phyloP scores from a whole-genome alignment of 2,888 invertebrate species.

The Drosophila nr. perissopoda region DNA sequence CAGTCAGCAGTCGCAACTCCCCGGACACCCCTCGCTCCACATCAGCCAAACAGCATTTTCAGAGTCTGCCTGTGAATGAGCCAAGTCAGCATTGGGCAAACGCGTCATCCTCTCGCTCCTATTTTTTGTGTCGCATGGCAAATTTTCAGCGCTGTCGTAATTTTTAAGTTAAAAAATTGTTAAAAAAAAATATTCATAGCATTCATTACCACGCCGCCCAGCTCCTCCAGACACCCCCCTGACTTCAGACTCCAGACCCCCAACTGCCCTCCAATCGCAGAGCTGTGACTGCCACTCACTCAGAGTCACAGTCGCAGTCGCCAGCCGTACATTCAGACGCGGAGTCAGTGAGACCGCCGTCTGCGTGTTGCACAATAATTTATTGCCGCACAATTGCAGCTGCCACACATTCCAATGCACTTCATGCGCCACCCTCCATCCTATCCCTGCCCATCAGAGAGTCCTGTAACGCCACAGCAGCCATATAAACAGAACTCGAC shows the following conservation, averaged over 20 bases:
- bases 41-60: conserved; percentile 19
- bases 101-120: neutral
- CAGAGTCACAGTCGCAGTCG: conserved; percentile 27
- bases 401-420: conserved; percentile 81
- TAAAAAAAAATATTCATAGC: conserved; percentile 71
- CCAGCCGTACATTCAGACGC: conserved; percentile 13
- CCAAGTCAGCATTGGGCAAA: conserved; percentile 39
- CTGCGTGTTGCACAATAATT: conserved; percentile 82
- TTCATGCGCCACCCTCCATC: conserved; percentile 35
- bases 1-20: conserved; percentile 40
- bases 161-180: conserved; percentile 81
- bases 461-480: conserved; percentile 16
- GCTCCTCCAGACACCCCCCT: conserved; percentile 14
- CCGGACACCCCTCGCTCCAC: neutral
- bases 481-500: conserved; percentile 20
- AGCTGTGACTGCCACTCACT: conserved; percentile 33
- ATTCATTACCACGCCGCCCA: conserved; percentile 72
- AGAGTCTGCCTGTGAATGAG: conserved; percentile 48
- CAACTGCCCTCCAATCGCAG: conserved; percentile 1
- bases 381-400: conserved; percentile 80
- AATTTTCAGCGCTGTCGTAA: conserved; percentile 80
- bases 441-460: neutral
- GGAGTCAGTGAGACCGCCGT: conserved; percentile 46
- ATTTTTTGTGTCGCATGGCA: conserved; percentile 59
- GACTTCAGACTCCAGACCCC: conserved; percentile 11